Base-by-base conservation (phyloP, 2,797 vertebrate genomes). In the Rhinoraja longicauda region DNA sequence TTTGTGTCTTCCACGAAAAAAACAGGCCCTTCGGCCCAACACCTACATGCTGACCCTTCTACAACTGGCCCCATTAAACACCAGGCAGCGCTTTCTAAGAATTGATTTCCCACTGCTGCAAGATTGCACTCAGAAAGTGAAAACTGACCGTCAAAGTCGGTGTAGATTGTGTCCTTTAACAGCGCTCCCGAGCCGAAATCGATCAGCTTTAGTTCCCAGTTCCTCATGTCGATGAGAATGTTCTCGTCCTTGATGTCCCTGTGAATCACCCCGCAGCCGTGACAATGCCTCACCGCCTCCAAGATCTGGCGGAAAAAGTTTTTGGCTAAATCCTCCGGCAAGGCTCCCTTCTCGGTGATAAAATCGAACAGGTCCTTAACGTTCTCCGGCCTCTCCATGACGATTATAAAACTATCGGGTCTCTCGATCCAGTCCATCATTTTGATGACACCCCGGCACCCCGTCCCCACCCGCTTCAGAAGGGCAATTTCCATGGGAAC, bases 231-330 rank as follows among this genome's bases (percentile, higher is more conserved):
- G 77, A 99, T 97, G 88, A 99, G 96, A 93, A 99, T 98, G 95
- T 99, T 99, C 95, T 99, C 98, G 94, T 98, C 98, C 94, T 99
- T 99, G 96, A 99, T 98, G 96, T 99, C 98, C 9, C 98, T 96
- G 96, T 99, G 98, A 93, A 99, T 97, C 86, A 99, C 98, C 10
- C 98, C 98, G 95, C 97, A 97, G 96, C 4, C 96, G 95, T 97
- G 97, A 95, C 98, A 99, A 95, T 99, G 98, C 8, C 97, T 96
- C 95, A 99, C 98, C 1, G 98, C 98, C 95, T 99, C 98, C 95
- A 99, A 96, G 95, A 99, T 97, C 96, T 99, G 98, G 92, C 97
- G 96, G 96, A 99, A 99, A 93, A 99, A 97, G 95, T 96, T 96
- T n/a, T 97, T 95, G 0, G 98, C 98, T 94, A 98, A 95, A 95